Base-by-base conservation (phyloP, 2,797 vertebrate species). In the Silurus aristotelis region DNA sequence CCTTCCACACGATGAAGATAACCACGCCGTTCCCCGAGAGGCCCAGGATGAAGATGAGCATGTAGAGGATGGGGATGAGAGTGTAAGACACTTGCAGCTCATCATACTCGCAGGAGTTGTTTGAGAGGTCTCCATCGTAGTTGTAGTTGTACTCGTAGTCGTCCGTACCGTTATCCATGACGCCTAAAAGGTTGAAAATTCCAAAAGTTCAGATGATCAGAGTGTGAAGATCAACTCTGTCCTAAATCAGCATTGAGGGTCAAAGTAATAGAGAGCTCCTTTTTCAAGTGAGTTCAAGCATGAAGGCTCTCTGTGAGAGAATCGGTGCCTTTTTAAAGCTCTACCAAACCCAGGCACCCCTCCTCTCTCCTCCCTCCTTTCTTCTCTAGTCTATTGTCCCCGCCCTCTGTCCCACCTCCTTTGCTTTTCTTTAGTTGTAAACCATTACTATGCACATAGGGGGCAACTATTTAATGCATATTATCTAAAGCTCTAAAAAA, bases 1-100 rank as follows among this genome's bases (percentile, higher is more conserved):
- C 94, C 46, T 95, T 91, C 96, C 95, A 97, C 78, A 97, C 95
- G 0, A 96, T 96, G 90, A 96, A 96, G 88, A 97, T 95, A 89
- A 98, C 96, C 87, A 98, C 94, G 0, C 95, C 96, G 4, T 98
- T 97, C 60, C 97, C 97, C 10, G 94, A 94, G 71, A 97, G 94
- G 27, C 97, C 97, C 43, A 97, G 94, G 89, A 97, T 94, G 89
- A 97, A 96, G 55, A 97, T 97, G 66, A 98, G 93, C 94, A 96
- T 96, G 90, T 97, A 97, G 80, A 98, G 93, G 46, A 96, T 90
- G 0, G 97, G 97, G 20, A 97, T 94, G 84, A 97, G 92, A 0
- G 94, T 94, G 92, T 95, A 96, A 0, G 96, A 96, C 0, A 94
- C 94, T 8, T 89, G 88, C 96, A 96, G 96, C 88, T 97, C 96